These are phyloP conservation scores for Argyresthia albistria DNA, from an alignment of 2,888 invertebrate genomes.

Conservation along the genomic window DNA sequence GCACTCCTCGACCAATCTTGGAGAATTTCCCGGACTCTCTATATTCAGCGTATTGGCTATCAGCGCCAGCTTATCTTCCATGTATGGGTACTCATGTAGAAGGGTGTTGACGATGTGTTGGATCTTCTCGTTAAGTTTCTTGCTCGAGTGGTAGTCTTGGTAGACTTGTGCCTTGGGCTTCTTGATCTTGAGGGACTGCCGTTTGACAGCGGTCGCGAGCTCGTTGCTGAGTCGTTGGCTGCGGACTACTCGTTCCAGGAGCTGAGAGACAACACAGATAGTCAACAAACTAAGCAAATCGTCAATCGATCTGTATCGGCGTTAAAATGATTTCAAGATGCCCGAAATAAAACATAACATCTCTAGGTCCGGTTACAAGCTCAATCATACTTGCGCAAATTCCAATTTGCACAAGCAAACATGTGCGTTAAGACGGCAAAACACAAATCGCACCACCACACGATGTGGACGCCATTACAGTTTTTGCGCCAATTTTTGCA, in stretches of 20 bases:
- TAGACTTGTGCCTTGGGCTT: slow-evolving; percentile 62
- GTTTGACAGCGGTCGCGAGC: slow-evolving; percentile 62
- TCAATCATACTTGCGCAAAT: too few species aligned
- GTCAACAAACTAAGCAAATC: too few species aligned
- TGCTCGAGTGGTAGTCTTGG: slow-evolving; percentile 71
- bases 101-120: slow-evolving; percentile 71
- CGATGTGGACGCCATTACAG: too few species aligned
- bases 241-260: slow-evolving; percentile 74
- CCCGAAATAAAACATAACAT: too few species aligned
- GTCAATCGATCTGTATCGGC: too few species aligned
- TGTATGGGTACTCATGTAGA: slow-evolving; percentile 74
- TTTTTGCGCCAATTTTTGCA: too few species aligned
- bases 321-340: too few species aligned
- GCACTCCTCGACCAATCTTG: slow-evolving; percentile 25
- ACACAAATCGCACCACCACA: too few species aligned
- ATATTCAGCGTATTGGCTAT: slow-evolving; percentile 67
- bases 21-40: slow-evolving; percentile 32
- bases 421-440: too few species aligned
- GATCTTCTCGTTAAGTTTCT: slow-evolving; percentile 71
- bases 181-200: slow-evolving; percentile 38
- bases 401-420: too few species aligned
- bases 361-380: too few species aligned
- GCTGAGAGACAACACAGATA: slow-evolving; percentile 23
- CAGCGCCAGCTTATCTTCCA: slow-evolving; percentile 39
- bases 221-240: slow-evolving; percentile 79